Base-by-base conservation (phyloP, 1,140 invertebrate species). In the Manduca sexta region DNA sequence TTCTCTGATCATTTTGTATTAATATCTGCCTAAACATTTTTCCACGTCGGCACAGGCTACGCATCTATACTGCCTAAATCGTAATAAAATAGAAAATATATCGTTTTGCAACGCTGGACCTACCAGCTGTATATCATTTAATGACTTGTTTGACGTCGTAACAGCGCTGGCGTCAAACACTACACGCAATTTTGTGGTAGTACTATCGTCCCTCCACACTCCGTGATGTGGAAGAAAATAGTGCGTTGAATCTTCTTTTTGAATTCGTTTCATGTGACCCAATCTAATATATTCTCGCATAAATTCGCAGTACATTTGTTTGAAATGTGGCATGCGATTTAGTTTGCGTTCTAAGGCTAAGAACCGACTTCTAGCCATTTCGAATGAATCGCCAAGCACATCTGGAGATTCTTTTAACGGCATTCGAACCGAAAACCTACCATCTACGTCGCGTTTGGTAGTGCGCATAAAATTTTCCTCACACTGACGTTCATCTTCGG, bases 11-110 rank as follows among this genome's bases (percentile, higher is more conserved):
- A 16, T 10, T 16, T 12, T 38, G 8, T 26, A 37, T 21, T 38
- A 54, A n/a, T 1, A 85, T 62, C 54, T 82, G 72, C 1, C 77
- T 66, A 13, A n/a, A 49, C n/a, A 84, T 81, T 52, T 81, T 73
- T 56, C 49, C 5, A 84, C 62, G 49, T 86, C 82, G 0, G 64
- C 68, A 6, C 38, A 45, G 3, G 35, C 37, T 11, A 52, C 52
- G 8, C 47, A 49, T 35, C 15, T 37, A 46, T 54, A 38, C 8
- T 45, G 55, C 7, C 55, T 15, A 26, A 56, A 56, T 4, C 49
- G 33, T 1, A 52, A 7, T 11, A 59, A 29, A 5, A 59, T 54
- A 3, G 29, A 48, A 15, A 54, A 29, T 0, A 49, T 44, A 13
- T 59, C 51, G 41, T 51, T 51, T 18, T 59, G 50, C 10, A 59